Base-by-base conservation (phyloP, 1,140 invertebrate species). In the Brachionus calyciflorus region DNA sequence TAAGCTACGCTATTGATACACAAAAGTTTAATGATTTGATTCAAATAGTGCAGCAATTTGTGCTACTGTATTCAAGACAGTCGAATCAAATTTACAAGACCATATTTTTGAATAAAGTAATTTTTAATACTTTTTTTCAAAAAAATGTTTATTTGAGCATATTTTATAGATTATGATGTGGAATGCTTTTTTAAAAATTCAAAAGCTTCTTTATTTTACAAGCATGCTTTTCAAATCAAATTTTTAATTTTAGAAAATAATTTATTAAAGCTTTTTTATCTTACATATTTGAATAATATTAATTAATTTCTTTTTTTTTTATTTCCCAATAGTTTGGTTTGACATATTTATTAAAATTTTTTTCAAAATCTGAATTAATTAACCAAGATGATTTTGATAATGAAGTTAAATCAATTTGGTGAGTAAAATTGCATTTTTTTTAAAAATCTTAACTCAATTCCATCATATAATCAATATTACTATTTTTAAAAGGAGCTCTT, bases 21-120 rank as follows among this genome's bases (percentile, higher is more conserved):
- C 69, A 73, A 73, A 73, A 73, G 24, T 73, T 73, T 24, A 51
- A 19, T 30, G 69, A 73, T 41, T 51, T 73, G 51, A 37, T 51
- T 10, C 46, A 73, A 51, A 73, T 73, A 17, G 69, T 33, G 5
- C 26, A 55, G 10, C 46, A 73, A 55, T 73, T 73, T 73, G 69
- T 73, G 5, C 17, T 21, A 7, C 17, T 73, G 7, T 73, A 73
- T 40, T 51, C 69, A 33, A 51, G 46, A 37, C 69, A 73, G 30
- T 40, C 69, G 21, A 41, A 40, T 55, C 69, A 73, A 73, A 33
- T 73, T 41, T 73, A 73, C 12, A 49, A 73, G 40, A 73, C 48
- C 37, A 51, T 73, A 40, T 73, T 73, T 28, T 19, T 21, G 1
- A 73, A 73, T 55, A 73, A 73, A 24, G 69, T 73, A 73, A 30